Base-by-base conservation (phyloP, 2,888 invertebrate species). In the Antitype chi region DNA sequence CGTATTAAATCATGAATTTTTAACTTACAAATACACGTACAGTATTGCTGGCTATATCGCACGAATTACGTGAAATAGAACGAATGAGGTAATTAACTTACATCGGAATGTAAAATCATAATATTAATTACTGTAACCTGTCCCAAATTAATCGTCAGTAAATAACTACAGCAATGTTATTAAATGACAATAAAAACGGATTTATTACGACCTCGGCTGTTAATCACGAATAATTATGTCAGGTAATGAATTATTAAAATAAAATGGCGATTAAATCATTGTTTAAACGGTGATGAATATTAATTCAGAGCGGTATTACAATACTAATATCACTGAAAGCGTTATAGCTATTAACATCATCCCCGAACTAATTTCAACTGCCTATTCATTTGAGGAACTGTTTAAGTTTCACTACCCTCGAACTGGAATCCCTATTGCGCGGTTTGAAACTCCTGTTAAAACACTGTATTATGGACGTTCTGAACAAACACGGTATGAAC, bases 401-500 rank as follows among this genome's bases (percentile, higher is more conserved):
- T 88, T 86, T 76, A 79, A 88, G 87, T 86, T 86, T 84, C 60
- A 57, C 78, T 70, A 69, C 73, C 70, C 71, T 63, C 75, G 60
- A 86, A 88, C 72, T 77, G 66, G 47, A 76, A 78, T 86, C 84
- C 84, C 70, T 73, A 70, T 80, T 74, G 74, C 78, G 78, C 76
- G 63, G 67, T 72, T 88, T 70, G 25, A 67, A 87, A 81, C 84
- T 83, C 76, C 67, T 78, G 70, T 76, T 74, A 60, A 86, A 88
- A 87, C 62, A 80, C n/a, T 55, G 62, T 70, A 78, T 67, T 69
- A 71, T 74, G 57, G 63, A 76, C 59, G 57, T 70, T 64, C 67
- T 70, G 80, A 75, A 80, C 75, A 80, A 88, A 87, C 76, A 86
- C 23, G 62, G 52, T 87, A 89, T 88, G 67, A 86, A 89, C 89